Evolutionary conservation across 2,113 vertebrate genomes (phyloP).

Genomic region (Pterocles gutturalis): DNA sequence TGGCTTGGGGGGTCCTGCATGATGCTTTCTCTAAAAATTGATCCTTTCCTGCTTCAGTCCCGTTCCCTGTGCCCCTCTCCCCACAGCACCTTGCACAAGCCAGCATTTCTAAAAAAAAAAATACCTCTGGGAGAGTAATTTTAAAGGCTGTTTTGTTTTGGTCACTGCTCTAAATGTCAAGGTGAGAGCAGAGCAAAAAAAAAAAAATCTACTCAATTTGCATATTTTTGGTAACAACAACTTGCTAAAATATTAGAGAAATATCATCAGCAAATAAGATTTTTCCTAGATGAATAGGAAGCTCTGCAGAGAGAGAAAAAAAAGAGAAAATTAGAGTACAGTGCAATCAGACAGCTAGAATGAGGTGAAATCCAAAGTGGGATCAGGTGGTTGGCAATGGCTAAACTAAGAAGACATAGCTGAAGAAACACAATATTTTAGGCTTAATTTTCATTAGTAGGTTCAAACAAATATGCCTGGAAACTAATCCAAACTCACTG

Average conservation of each 20-base stretch:
- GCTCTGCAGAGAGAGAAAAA: neutral
- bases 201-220: neutral
- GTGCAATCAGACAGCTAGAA: neutral
- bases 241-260: neutral
- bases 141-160: neutral
- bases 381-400: neutral
- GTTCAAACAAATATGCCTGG: neutral
- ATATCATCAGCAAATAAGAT: neutral
- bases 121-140: neutral
- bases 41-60: neutral
- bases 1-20: neutral
- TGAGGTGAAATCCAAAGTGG: neutral
- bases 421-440: neutral
- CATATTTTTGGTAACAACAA: neutral
- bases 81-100: rapidly evolving
- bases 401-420: neutral
- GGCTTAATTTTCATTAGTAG: neutral
- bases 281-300: neutral
- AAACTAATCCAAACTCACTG: neutral
- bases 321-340: neutral
- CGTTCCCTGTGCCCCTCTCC: neutral
- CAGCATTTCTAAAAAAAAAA: neutral
- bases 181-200: neutral
- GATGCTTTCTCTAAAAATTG: neutral
- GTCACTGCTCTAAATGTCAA: neutral